phyloP scores from a whole-genome alignment of 2,113 vertebrate species.

The Oophaga pumilio region DNA sequence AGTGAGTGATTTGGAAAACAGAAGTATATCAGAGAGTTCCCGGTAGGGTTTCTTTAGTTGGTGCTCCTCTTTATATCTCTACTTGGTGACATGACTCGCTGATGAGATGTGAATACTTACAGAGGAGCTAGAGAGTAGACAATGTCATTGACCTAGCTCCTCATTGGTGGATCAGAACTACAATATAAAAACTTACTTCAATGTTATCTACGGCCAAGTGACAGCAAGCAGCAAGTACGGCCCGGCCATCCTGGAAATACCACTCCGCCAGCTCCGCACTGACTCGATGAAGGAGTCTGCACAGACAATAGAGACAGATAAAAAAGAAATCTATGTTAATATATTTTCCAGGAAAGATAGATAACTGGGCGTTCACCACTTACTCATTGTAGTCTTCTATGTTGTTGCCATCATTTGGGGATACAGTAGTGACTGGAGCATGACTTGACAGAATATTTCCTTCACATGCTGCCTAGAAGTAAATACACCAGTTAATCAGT shows the following conservation, averaged over 20 bases:
- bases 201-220: constrained; percentile 88
- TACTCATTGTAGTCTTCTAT: constrained; percentile 85
- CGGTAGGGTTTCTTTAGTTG: neutral
- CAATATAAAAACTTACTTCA: constrained; percentile 74
- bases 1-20: too few species aligned
- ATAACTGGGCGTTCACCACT: constrained; percentile 42
- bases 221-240: constrained; percentile 89
- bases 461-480: constrained; percentile 87
- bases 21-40: too few species aligned
- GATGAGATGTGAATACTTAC: neutral
- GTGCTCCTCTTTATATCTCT: neutral
- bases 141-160: neutral
- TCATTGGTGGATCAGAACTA: neutral
- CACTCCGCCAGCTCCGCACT: constrained; percentile 88
- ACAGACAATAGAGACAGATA: neutral
- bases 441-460: constrained; percentile 84
- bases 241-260: constrained; percentile 90
- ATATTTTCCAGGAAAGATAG: neutral
- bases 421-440: constrained; percentile 65
- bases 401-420: constrained; percentile 70
- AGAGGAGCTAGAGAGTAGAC: neutral
- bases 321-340: neutral
- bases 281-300: constrained; percentile 83
- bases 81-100: neutral
- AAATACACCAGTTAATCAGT: constrained; percentile 31